phyloP scores from a whole-genome alignment of 2,113 vertebrate species.

The Carassius auratus region DNA sequence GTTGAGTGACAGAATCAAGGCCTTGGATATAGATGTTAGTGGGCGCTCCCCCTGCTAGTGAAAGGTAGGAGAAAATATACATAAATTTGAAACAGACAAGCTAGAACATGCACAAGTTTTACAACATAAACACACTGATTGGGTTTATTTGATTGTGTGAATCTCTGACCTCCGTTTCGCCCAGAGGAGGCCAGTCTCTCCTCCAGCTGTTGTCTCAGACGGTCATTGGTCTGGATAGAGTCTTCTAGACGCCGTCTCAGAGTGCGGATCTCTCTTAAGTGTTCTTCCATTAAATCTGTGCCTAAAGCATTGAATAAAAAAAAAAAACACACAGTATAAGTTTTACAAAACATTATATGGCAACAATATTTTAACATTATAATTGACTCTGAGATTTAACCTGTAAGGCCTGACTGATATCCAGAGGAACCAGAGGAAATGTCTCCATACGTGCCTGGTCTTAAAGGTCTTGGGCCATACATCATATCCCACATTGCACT shows the following conservation, averaged over 20 bases:
- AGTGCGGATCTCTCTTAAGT: conserved; percentile 84
- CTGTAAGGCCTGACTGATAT: conserved; percentile 78
- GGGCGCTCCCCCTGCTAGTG: conserved; percentile 71
- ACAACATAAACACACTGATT: not conserved
- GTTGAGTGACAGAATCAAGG: conserved; percentile 76
- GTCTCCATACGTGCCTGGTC: conserved; percentile 64
- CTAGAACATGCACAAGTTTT: not conserved
- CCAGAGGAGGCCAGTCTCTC: conserved; percentile 70
- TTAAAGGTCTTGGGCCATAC: conserved; percentile 56
- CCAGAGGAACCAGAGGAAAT: conserved; percentile 75
- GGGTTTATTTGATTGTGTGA: not conserved
- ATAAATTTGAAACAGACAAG: not conserved
- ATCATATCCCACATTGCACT: conserved; percentile 68
- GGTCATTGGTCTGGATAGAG: conserved; percentile 89
- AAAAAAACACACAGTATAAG: not conserved
- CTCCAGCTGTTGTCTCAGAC: conserved; percentile 85
- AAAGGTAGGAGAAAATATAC: not conserved
- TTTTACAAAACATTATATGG: not conserved
- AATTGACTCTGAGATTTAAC: conserved; percentile 61
- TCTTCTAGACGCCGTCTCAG: conserved; percentile 87
- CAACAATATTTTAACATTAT: not conserved
- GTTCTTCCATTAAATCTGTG: conserved; percentile 85
- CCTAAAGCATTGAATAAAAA: conserved; percentile 63
- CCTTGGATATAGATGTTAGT: conserved; percentile 79
- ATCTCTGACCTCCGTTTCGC: conserved; percentile 70